These are phyloP conservation scores for Gibbula magus DNA, from an alignment of 2,888 invertebrate species.

Conservation along the genomic window DNA sequence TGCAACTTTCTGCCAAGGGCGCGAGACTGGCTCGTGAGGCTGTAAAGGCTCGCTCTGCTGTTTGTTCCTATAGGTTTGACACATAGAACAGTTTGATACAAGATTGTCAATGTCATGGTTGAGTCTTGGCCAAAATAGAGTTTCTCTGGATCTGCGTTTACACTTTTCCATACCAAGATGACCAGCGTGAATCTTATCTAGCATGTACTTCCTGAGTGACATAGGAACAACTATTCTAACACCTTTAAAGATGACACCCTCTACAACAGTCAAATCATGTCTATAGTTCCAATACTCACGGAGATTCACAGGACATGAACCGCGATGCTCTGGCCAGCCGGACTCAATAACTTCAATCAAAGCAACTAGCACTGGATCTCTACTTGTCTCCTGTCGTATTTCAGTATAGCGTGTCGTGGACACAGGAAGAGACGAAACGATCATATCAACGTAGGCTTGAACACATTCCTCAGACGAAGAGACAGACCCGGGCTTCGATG, in stretches of 20 bases:
- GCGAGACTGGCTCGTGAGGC: background rate
- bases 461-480: too few species aligned
- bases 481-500: slow-evolving; percentile 28
- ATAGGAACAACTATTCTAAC: slow-evolving; percentile 24
- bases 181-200: slow-evolving; percentile 27
- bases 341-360: too few species aligned
- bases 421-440: slow-evolving; percentile 26
- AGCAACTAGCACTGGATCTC: too few species aligned
- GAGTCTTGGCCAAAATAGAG: slow-evolving; percentile 29
- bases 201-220: slow-evolving; percentile 16
- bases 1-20: slow-evolving; percentile 24
- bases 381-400: slow-evolving; percentile 30
- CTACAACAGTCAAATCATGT: too few species aligned
- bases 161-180: slow-evolving; percentile 32
- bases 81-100: slow-evolving; percentile 18
- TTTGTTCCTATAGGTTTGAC: background rate
- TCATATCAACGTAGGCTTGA: slow-evolving; percentile 19
- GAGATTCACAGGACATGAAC: too few species aligned
- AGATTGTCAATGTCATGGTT: slow-evolving; percentile 17
- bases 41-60: slow-evolving; percentile 18
- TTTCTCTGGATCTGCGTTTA: slow-evolving; percentile 17
- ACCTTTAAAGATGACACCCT: slow-evolving; percentile 25
- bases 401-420: slow-evolving; percentile 23
- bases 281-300: too few species aligned
- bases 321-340: too few species aligned